Base-by-base conservation (phyloP, 2,797 vertebrate genomes). In the Spinibarbus caldwelli region DNA sequence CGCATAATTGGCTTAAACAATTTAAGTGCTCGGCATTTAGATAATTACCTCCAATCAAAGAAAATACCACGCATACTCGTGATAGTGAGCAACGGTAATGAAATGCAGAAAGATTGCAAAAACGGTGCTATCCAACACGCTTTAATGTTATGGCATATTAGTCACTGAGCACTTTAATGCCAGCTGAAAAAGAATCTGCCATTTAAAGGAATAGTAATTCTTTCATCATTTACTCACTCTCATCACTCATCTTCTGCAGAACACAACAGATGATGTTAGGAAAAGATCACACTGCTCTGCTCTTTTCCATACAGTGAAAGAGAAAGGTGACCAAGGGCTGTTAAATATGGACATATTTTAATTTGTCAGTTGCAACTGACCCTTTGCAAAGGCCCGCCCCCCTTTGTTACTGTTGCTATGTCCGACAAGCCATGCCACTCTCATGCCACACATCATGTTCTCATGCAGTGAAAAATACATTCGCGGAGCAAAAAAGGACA, bases 61-160 rank as follows among this genome's bases (percentile, higher is more conserved):
- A 66, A 84, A 47, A 68, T 41, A 68, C n/a, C 72, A 19, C 67
- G 57, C 29, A 76, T n/a, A 84, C n/a, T 23, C 0, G 29, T 36
- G 47, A 67, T 54, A 49, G 73, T 87, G 64, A 87, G 41, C 43
- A 73, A 52, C 2, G 12, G 19, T 72, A 68, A 71, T 67, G 45
- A 49, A 64, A 67, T 21, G 59, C 47, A 31, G 62, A 36, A 67
- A 31, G 59, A 45, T 57, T 23, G 21, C 62, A 77, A 54, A 57
- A 34, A n/a, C 31, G 17, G 26, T 78, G 49, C 81, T 75, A 75
- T 38, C 10, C 86, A 78, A 26, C 45, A 45, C 11, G 64, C 23
- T 87, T 73, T 85, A 85, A 45, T 73, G 59, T 52, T 49, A 80
- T 67, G 43, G 36, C 64, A 72, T 80, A 88, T 80, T 85, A 78